phyloP scores from a whole-genome alignment of 37 sponge, comb jelly and placozoan genomes.

The Diacarnus erythraeanus region DNA sequence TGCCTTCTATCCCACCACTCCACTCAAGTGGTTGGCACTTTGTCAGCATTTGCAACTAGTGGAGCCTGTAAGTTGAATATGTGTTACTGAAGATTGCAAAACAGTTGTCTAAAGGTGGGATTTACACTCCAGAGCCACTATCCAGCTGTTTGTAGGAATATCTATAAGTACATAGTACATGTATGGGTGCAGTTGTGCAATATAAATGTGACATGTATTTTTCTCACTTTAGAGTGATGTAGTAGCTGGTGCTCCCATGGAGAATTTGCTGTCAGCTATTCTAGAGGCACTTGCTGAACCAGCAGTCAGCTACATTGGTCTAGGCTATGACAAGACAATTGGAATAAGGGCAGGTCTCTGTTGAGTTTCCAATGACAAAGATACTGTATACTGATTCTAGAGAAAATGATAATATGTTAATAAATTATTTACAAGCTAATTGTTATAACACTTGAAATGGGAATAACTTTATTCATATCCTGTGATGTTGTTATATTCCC shows the following conservation, averaged over 20 bases:
- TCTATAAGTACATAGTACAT: not conserved
- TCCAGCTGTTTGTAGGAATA: no score
- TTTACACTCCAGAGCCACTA: no score
- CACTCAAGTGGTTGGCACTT: constrained; percentile 83
- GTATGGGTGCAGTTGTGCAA: not conserved
- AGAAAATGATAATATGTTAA: no score
- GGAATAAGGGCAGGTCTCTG: constrained; percentile 63
- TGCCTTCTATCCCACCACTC: constrained; percentile 87
- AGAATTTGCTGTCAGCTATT: constrained; percentile 75
- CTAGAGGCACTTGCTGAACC: constrained; percentile 79
- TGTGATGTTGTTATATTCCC: no score
- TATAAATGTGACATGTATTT: not conserved
- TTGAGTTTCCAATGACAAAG: not conserved
- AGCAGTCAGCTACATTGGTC: constrained; percentile 77
- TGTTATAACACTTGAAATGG: no score
- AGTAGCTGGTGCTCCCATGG: constrained; percentile 66
- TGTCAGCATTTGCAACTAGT: constrained; percentile 68
- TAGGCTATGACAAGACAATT: constrained; percentile 66
- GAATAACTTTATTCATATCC: no score
- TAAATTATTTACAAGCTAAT: no score
- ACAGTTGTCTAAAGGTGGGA: no score
- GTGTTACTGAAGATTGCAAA: not conserved
- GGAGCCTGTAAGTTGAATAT: constrained; percentile 69
- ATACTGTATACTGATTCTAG: no score
- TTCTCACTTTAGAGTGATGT: constrained; percentile 49